A percentile compares a stretch with the other conserved stretches of the same genome.
Conservation (phyloP, 1,140 invertebrate species). For the Caenorhabditis latens region DNA sequence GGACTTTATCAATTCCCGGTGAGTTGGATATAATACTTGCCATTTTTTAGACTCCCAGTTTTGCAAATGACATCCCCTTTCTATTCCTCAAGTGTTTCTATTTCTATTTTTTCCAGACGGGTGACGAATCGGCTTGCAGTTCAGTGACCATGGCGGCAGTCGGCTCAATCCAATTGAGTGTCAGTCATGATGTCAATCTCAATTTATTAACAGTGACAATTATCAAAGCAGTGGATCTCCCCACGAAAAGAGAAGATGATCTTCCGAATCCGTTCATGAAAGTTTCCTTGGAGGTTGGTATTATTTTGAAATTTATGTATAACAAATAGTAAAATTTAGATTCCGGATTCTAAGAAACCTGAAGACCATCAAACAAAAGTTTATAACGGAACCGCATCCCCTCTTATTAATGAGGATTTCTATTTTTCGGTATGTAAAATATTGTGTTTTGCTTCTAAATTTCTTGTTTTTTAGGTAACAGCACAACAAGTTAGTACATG, state of each 20-base stretch:
- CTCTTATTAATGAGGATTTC: constrained; percentile 73
- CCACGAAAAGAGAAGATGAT: constrained; percentile 69
- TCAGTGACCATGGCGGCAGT: constrained; percentile 53
- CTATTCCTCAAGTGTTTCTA: neutral
- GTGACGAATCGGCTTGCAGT: constrained; percentile 60
- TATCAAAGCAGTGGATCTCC: constrained; percentile 60
- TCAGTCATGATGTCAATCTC: constrained; percentile 57
- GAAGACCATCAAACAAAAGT: constrained; percentile 73
- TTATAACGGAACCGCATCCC: constrained; percentile 69
- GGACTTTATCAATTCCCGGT: constrained; percentile 71
- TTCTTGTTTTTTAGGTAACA: constrained; percentile 66
- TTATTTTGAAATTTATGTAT: neutral
- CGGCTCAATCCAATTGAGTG: constrained; percentile 63
- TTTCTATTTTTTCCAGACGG: constrained; percentile 39
- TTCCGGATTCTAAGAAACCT: constrained; percentile 66
- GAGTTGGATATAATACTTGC: neutral
- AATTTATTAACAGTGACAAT: constrained; percentile 57
- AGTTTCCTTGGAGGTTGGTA: constrained; percentile 69
- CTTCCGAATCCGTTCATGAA: constrained; percentile 74
- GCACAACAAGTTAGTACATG: constrained; percentile 66
- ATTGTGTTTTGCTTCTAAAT: neutral
- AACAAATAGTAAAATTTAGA: neutral
- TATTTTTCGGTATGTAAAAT: constrained; percentile 71
- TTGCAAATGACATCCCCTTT: neutral
- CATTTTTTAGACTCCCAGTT: neutral